These are phyloP conservation scores for Exocentrus adspersus DNA, from an alignment of 2,888 invertebrate species.

Conservation along the genomic window DNA sequence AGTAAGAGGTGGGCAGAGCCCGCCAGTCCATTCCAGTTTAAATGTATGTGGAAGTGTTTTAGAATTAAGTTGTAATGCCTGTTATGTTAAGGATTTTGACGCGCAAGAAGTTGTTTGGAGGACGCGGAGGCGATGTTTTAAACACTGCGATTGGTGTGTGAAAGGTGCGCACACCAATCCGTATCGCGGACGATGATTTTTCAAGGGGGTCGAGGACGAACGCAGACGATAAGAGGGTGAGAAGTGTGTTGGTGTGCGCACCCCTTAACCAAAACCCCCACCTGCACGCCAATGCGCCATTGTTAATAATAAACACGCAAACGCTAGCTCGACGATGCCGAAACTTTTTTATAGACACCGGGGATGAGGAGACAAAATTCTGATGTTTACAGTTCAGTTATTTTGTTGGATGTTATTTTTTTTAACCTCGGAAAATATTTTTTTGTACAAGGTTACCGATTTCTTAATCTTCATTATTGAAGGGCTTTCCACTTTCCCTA, in stretches of 20 bases:
- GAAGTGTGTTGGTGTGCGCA: constrained; percentile 62
- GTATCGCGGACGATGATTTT: constrained; percentile 10
- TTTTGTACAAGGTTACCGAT: background rate
- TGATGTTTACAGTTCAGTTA: no score
- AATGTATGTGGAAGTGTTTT: constrained; percentile 41
- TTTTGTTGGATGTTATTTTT: background rate
- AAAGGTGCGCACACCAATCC: constrained; percentile 56
- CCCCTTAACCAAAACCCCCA: constrained; percentile 53
- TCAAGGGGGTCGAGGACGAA: constrained; percentile 36
- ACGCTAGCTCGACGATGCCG: constrained; percentile 13
- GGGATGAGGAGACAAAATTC: background rate
- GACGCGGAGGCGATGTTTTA: constrained; percentile 29
- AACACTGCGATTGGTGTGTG: constrained; percentile 54
- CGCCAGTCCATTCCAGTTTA: constrained; percentile 43
- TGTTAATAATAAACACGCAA: constrained; percentile 34
- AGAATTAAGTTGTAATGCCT: constrained; percentile 30
- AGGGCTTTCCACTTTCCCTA: no score
- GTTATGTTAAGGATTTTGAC: constrained; percentile 19
- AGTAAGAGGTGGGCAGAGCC: constrained; percentile 40
- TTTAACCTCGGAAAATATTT: no score
- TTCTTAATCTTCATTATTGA: no score
- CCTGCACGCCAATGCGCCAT: constrained; percentile 33
- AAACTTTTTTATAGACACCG: constrained; percentile 11
- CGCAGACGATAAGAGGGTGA: constrained; percentile 43
- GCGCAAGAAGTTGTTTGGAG: constrained; percentile 36